These are phyloP conservation scores for Rhodinocichla rosea DNA, from an alignment of 2,113 vertebrate genomes.

Conservation along the genomic window DNA sequence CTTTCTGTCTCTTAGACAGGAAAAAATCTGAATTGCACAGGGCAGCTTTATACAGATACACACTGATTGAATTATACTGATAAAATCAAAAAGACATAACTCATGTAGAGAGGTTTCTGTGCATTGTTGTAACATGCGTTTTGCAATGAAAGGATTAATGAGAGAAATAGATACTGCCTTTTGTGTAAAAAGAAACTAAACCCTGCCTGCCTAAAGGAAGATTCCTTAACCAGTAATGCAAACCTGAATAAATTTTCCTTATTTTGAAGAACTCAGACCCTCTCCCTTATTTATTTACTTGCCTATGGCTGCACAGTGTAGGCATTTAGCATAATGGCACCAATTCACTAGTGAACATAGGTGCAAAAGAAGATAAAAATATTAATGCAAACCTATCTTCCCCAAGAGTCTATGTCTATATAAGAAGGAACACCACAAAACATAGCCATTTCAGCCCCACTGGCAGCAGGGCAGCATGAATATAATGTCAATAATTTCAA, in stretches of 20 bases:
- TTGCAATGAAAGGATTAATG: conserved; percentile 18
- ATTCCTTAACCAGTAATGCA: not conserved
- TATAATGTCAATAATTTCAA: conserved; percentile 33
- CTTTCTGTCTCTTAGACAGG: not conserved
- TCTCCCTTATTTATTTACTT: not conserved
- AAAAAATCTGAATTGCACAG: not conserved
- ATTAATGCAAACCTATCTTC: not conserved
- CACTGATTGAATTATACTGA: conserved; percentile 22
- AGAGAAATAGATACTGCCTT: not conserved
- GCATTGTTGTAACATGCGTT: conserved; percentile 22
- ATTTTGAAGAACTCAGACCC: not conserved
- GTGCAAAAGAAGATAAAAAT: not conserved
- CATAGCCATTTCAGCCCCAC: not conserved
- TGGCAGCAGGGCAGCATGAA: conserved; percentile 8
- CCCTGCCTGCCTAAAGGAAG: not conserved
- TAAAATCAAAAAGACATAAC: conserved; percentile 22
- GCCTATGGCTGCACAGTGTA: not conserved
- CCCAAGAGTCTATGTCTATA: not conserved
- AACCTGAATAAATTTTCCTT: not conserved
- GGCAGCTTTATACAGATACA: not conserved
- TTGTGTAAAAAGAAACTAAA: conserved; percentile 12
- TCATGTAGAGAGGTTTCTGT: not conserved
- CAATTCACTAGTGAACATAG: not conserved
- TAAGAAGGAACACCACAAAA: not conserved
- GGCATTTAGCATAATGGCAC: not conserved